These are phyloP conservation scores for Fistularia tabacaria DNA, from an alignment of 2,797 vertebrate genomes.

Conservation along the genomic window DNA sequence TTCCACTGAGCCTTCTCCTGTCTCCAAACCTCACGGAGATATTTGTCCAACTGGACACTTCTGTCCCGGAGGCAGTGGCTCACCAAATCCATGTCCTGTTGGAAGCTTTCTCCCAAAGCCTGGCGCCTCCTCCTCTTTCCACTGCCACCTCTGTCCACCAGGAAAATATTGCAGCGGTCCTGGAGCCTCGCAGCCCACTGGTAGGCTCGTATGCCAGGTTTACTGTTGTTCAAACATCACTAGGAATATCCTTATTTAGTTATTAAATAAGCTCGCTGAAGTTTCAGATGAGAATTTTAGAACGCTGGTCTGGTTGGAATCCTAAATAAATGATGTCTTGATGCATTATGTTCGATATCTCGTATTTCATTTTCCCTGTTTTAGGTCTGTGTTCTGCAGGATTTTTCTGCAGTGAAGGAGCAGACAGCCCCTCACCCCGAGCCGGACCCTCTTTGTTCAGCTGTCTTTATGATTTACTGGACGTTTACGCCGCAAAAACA, in stretches of 20 bases:
- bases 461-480: conserved; percentile 71
- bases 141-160: conserved; percentile 81
- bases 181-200: conserved; percentile 70
- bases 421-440: conserved; percentile 66
- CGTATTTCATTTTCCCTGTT: not conserved
- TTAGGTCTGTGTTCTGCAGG: conserved; percentile 78
- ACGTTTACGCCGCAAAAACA: conserved; percentile 33
- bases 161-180: conserved; percentile 77
- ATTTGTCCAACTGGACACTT: conserved; percentile 86
- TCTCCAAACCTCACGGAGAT: conserved; percentile 77
- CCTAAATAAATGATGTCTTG: too few species aligned
- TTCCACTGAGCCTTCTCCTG: conserved; percentile 66
- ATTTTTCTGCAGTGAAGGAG: conserved; percentile 77
- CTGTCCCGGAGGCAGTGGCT: conserved; percentile 79
- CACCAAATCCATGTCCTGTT: conserved; percentile 80
- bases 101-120: conserved; percentile 77
- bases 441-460: conserved; percentile 54
- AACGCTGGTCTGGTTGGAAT: not conserved
- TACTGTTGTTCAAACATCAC: conserved; percentile 1
- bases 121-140: conserved; percentile 69
- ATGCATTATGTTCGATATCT: not conserved
- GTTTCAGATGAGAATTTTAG: not conserved
- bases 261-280: too few species aligned
- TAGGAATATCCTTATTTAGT: too few species aligned
- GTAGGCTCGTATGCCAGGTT: conserved; percentile 45